Evolutionary conservation across 2,113 vertebrate genomes (phyloP).

Genomic region (Psophia crepitans): DNA sequence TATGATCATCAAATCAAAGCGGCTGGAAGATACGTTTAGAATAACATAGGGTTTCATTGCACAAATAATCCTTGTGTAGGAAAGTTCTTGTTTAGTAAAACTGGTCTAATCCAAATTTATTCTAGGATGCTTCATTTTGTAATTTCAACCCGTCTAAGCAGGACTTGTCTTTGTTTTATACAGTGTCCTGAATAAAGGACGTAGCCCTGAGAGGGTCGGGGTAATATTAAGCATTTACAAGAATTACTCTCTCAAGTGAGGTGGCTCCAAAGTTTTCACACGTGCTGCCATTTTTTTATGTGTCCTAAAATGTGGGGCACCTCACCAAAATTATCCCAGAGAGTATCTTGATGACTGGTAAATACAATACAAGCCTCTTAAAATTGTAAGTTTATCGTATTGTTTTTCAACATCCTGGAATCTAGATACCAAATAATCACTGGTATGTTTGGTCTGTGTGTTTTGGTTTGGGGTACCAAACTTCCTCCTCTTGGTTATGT

Average conservation of each 20-base stretch:
- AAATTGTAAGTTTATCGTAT: background rate
- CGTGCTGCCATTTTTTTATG: background rate
- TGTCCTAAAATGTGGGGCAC: background rate
- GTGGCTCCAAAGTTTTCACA: accelerated
- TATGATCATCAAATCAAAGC: background rate
- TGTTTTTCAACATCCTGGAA: background rate
- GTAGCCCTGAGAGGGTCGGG: no score
- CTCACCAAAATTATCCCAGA: background rate
- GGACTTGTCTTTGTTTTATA: background rate
- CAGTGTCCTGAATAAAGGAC: background rate
- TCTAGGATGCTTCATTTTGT: background rate
- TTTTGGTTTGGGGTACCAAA: background rate
- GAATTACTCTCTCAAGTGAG: background rate
- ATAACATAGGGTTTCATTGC: background rate
- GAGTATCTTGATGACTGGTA: background rate
- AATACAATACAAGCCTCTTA: slow-evolving; percentile 54
- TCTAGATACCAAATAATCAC: background rate
- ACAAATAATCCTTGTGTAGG: background rate
- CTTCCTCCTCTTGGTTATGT: background rate
- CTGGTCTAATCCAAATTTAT: background rate
- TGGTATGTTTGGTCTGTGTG: background rate
- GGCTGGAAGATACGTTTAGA: background rate
- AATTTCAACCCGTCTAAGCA: background rate
- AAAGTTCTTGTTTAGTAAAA: background rate
- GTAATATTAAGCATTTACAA: background rate